phyloP scores from a whole-genome alignment of 2,797 vertebrate species.

The Danio kyathit region DNA sequence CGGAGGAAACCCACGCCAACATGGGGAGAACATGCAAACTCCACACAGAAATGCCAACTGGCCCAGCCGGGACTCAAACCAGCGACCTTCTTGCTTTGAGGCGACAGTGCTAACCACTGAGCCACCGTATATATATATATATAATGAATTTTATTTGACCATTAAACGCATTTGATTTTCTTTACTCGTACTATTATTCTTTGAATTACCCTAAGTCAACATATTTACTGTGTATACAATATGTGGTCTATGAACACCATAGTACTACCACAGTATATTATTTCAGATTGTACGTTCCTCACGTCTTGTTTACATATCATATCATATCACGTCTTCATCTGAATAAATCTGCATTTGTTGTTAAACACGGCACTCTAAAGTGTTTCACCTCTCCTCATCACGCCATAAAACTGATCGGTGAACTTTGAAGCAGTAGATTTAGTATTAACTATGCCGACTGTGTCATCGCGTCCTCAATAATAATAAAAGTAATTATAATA shows the following conservation, averaged over 20 bases:
- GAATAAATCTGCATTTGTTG: not conserved
- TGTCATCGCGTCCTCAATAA: constrained; percentile 1
- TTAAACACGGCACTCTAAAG: not conserved
- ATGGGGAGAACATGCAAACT: no score
- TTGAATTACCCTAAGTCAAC: not conserved
- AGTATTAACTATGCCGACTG: not conserved
- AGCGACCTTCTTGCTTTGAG: no score
- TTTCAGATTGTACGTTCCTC: not conserved
- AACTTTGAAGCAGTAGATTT: constrained; percentile 11
- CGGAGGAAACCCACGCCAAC: no score
- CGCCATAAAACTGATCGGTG: not conserved
- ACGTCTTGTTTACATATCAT: not conserved
- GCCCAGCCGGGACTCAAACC: no score
- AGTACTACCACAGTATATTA: not conserved
- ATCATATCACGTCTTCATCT: not conserved
- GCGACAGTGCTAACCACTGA: no score
- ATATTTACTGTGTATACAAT: not conserved
- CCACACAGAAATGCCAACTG: no score
- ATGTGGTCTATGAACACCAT: not conserved
- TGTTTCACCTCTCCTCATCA: not conserved
- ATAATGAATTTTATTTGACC: not conserved
- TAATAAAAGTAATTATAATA: not conserved
- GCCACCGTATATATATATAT: no score
- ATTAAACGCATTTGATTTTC: no score
- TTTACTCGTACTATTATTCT: no score